Conservation (phyloP, 2,888 invertebrate species). For the Dasysyrphus albostriatus region DNA sequence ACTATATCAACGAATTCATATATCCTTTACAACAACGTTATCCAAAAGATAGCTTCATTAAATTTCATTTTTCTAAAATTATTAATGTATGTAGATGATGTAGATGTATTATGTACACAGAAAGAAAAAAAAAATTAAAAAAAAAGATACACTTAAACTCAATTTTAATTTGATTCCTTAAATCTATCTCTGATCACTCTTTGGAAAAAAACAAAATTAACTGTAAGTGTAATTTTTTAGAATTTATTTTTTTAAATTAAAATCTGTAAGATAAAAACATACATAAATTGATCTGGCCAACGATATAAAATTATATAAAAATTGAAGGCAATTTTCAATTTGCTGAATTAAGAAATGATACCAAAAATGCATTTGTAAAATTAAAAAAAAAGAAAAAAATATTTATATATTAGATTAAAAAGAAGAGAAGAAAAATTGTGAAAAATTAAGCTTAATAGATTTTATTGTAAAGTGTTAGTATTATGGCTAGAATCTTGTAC, state of each 20-base stretch:
- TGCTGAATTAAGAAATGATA: conserved; percentile 49
- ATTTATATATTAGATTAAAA: not conserved
- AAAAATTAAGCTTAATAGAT: conserved; percentile 11
- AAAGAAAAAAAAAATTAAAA: conserved; percentile 2
- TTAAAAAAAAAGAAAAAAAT: conserved; percentile 15
- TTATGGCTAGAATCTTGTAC: conserved; percentile 38
- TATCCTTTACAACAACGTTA: conserved; percentile 53
- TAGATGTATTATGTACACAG: not conserved
- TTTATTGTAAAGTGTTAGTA: conserved; percentile 18
- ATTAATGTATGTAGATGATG: too few species aligned
- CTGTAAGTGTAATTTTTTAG: conserved; percentile 20
- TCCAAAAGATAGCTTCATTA: conserved; percentile 73
- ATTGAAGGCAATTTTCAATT: conserved; percentile 23
- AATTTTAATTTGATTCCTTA: not conserved
- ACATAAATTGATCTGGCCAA: conserved; percentile 43
- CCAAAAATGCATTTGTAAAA: conserved; percentile 73
- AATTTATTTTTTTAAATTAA: conserved; percentile 45
- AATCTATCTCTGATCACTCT: not conserved
- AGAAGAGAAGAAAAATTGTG: conserved; percentile 7
- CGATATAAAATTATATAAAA: conserved; percentile 11
- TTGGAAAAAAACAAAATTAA: not conserved
- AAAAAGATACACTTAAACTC: not conserved
- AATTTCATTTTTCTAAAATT: conserved; percentile 21
- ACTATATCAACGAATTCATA: conserved; percentile 67
- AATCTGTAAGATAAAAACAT: conserved; percentile 37